These are phyloP conservation scores for Grantiella picta DNA, from an alignment of 2,113 vertebrate genomes.

Conservation along the genomic window DNA sequence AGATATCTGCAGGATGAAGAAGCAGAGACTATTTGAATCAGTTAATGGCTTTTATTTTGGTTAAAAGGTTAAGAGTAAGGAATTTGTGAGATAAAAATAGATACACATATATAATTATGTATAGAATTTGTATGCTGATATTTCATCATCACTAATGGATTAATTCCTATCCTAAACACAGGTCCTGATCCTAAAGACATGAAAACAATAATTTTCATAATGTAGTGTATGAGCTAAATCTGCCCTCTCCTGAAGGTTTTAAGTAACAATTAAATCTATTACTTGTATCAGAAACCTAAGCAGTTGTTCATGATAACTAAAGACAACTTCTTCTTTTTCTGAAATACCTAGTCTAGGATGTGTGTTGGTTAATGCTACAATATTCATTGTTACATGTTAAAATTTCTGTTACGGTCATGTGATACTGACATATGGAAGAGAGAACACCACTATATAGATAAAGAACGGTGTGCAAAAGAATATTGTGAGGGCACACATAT, in stretches of 20 bases:
- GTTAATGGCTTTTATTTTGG: constrained; percentile 37
- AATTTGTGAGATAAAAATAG: constrained; percentile 21
- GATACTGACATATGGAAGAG: not conserved
- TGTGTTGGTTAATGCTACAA: not conserved
- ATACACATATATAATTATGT: not conserved
- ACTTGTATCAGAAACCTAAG: not conserved
- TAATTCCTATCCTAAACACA: not conserved
- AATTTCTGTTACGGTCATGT: not conserved
- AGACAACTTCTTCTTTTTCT: not conserved
- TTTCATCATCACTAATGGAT: not conserved
- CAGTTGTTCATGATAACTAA: not conserved
- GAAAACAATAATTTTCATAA: not conserved
- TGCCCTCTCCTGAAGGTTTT: not conserved
- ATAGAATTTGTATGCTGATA: not conserved
- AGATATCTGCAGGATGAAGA: not conserved
- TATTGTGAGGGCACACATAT: not conserved
- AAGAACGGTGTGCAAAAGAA: not conserved
- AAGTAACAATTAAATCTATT: not conserved
- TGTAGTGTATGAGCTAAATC: not conserved
- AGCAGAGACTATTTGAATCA: not conserved
- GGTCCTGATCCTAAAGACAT: not conserved
- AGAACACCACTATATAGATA: not conserved
- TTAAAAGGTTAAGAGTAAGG: constrained; percentile 39
- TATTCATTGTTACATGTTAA: not conserved
- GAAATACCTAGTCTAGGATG: not conserved